Evolutionary conservation across 2,797 vertebrate genomes (phyloP), one percentile per base, ranked within the genome.

Genomic region (Sparidentex hasta): DNA sequence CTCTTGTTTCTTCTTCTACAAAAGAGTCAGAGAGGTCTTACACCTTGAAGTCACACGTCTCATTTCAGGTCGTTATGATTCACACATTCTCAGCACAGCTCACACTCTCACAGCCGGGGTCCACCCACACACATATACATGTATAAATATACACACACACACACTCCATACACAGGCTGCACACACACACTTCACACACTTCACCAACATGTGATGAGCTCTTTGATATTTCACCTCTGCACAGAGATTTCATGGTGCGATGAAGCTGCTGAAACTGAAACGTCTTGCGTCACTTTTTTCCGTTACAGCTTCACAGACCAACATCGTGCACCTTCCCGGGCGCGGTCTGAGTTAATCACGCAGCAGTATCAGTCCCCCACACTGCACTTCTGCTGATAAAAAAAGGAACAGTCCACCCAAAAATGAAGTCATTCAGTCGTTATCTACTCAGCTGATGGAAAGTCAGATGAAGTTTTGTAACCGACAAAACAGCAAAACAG

Each of bases 11-110:
- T 33, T 33, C 29, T 25, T 25, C 6, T 5, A 54, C 2, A 14
- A 11, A 11, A 38, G 29, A 62, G 44, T 71, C 61, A 59, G 5
- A 74, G 23, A 64, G 43, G 8, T 52, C n/a, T 61, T 56, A 27
- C 41, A 55, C 66, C 50, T 25, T 47, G 20, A 62, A 16, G n/a
- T 14, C 20, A 27, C 48, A 48, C 8, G 8, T 41, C 8, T 46
- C 52, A 57, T 43, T 71, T 20, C 71, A 58, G 29, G 27, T 17
- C n/a, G 55, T 33, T 11, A 43, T 59, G 51, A 48, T 38, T 61
- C 56, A 57, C n/a, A 20, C 21, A 11, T 54, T 71, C 23, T 65
- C 56, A 65, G 57, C 38, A 38, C 3, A 41, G 43, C 64, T 59
- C 71, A 43, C 25, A 7, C 25, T 25, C 54, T 27, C 33, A 62